Conservation (phyloP, 2,113 vertebrate genomes). For the Hemibagrus wyckioides region DNA sequence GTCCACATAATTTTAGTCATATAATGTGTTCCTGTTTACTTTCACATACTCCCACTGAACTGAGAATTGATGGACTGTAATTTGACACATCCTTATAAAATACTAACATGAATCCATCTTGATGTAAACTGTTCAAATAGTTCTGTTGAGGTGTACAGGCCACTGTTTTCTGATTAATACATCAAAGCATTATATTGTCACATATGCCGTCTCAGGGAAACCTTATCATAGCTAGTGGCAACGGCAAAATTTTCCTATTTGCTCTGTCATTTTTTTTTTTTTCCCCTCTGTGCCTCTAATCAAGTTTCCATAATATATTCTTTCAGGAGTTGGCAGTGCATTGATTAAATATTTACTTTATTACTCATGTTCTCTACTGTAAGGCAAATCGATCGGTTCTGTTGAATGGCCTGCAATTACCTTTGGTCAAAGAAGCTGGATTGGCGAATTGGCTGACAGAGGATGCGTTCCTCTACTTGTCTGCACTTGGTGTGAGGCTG, state of each 20-base stretch:
- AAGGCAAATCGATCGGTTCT: background rate
- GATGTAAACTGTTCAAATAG: background rate
- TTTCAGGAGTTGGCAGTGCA: conserved; percentile 13
- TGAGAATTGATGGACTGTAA: too few species aligned
- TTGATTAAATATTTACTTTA: conserved; percentile 29
- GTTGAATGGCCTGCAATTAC: background rate
- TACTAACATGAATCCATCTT: background rate
- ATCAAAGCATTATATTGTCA: background rate
- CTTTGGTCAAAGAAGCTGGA: background rate
- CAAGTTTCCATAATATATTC: conserved; percentile 16
- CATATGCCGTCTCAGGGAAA: background rate
- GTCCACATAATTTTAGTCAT: background rate
- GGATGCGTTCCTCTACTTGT: background rate
- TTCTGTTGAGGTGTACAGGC: background rate
- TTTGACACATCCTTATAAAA: background rate
- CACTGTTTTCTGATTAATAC: background rate
- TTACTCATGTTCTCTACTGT: conserved; percentile 15
- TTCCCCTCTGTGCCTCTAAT: conserved; percentile 6
- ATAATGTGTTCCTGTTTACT: background rate
- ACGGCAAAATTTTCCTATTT: conserved; percentile 1
- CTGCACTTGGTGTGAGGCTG: conserved; percentile 10
- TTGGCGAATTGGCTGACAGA: conserved; percentile 18
- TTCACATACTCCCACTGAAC: background rate
- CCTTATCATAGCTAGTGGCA: background rate
- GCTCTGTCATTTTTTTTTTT: background rate